These are phyloP conservation scores for Sepiola atlantica DNA, from an alignment of 2,888 invertebrate species.

Conservation along the genomic window DNA sequence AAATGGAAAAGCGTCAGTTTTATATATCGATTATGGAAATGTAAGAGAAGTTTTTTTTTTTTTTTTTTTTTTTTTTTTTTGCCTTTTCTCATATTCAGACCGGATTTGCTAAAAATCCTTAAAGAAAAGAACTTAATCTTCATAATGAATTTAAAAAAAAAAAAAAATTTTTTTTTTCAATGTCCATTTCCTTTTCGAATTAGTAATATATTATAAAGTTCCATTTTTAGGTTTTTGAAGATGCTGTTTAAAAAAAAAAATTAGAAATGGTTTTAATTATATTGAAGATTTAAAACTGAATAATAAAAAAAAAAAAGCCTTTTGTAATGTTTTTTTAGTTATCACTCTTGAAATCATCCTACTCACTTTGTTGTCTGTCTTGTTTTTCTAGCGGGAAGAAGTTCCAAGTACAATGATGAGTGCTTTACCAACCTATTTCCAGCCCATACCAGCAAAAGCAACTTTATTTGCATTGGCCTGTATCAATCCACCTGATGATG, in stretches of 20 bases:
- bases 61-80: not conserved
- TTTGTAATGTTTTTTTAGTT: not conserved
- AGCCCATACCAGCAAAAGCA: conserved; percentile 82
- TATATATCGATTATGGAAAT: conserved; percentile 97
- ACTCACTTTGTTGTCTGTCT: not conserved
- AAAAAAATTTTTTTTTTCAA: not conserved
- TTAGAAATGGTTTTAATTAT: not conserved
- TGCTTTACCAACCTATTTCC: conserved; percentile 86
- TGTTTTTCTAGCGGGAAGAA: conserved; percentile 78
- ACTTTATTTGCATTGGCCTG: conserved; percentile 91
- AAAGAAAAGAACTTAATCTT: not conserved
- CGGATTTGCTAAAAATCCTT: not conserved
- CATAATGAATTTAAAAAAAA: not conserved
- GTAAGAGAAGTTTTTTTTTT: conserved; percentile 69
- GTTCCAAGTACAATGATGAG: conserved; percentile 84
- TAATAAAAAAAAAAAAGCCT: not conserved
- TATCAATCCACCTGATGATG: conserved; percentile 88
- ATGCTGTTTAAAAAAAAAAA: not conserved
- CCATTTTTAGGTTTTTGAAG: not conserved
- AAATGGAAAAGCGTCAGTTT: conserved; percentile 85
- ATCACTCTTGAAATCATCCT: not conserved
- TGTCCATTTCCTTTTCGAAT: not conserved
- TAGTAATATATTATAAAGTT: not conserved
- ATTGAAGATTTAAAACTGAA: not conserved
- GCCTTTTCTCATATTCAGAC: not conserved